Evolutionary conservation across 2,888 invertebrate genomes (phyloP).

Genomic region (Lordiphosa andalusiaca): DNA sequence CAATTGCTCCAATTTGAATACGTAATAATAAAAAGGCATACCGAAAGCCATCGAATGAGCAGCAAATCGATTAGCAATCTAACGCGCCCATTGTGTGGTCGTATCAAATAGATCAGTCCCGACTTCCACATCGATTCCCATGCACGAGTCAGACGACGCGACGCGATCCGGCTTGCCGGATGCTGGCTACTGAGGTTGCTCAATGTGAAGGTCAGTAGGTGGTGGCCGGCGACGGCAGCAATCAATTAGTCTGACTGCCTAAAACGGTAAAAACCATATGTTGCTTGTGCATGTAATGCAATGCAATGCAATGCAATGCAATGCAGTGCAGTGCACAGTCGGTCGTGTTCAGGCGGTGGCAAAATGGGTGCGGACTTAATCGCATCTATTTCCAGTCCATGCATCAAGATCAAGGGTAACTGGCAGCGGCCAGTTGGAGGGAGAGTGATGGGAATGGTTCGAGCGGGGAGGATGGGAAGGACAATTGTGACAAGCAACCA

Average conservation of each 20-base stretch:
- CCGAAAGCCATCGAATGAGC: slow-evolving; percentile 55
- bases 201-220: slow-evolving; percentile 76
- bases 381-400: slow-evolving; percentile 29
- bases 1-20: slow-evolving; percentile 77
- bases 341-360: slow-evolving; percentile 19
- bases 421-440: not conserved
- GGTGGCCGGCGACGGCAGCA: slow-evolving; percentile 69
- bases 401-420: slow-evolving; percentile 38
- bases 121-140: slow-evolving; percentile 1
- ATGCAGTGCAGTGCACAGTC: slow-evolving; percentile 32
- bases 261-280: slow-evolving; percentile 69
- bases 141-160: slow-evolving; percentile 65
- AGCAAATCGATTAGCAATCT: slow-evolving; percentile 75
- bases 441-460: not conserved
- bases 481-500: too few relatives aligned
- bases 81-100: slow-evolving; percentile 76
- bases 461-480: too few relatives aligned
- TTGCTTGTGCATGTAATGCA: slow-evolving; percentile 38
- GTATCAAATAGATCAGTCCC: slow-evolving; percentile 35
- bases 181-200: slow-evolving; percentile 57
- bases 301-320: slow-evolving; percentile 33
- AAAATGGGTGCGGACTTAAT: slow-evolving; percentile 27
- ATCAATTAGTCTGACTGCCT: slow-evolving; percentile 67
- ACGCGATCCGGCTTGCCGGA: slow-evolving; percentile 65
- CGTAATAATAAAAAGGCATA: slow-evolving; percentile 59